Evolutionary conservation across 1,140 invertebrate genomes (phyloP).

Genomic region (Zelostemma sp.): DNA sequence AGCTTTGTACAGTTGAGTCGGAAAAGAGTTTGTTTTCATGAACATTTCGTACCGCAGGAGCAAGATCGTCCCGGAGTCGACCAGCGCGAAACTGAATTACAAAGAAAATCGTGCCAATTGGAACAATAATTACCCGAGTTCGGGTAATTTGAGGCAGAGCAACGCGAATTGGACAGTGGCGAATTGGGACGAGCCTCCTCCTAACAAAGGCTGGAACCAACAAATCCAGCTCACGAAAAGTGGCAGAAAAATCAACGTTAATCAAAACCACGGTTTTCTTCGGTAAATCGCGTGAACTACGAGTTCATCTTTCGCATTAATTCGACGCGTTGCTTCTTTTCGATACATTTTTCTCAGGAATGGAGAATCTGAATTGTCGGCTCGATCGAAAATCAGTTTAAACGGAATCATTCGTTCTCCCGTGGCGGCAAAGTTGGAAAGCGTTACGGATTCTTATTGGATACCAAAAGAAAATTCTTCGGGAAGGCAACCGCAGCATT

Average conservation of each 20-base stretch:
- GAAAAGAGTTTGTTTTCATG: constrained; percentile 6
- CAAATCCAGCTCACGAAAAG: constrained; percentile 51
- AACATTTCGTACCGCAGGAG: constrained; percentile 53
- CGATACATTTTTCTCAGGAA: constrained; percentile 51
- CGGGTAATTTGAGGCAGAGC: constrained; percentile 53
- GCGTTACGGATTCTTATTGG: constrained; percentile 56
- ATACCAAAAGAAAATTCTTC: constrained; percentile 53
- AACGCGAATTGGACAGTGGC: constrained; percentile 59
- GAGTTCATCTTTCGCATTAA: background rate
- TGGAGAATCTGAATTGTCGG: constrained; percentile 50
- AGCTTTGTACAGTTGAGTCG: background rate
- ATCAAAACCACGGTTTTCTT: constrained; percentile 77
- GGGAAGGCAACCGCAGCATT: constrained; percentile 73
- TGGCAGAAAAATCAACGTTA: constrained; percentile 73
- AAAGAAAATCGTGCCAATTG: constrained; percentile 71
- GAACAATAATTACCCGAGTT: constrained; percentile 67
- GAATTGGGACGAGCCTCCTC: constrained; percentile 62
- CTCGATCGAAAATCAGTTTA: constrained; percentile 45
- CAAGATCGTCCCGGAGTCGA: constrained; percentile 58
- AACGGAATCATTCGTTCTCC: constrained; percentile 26
- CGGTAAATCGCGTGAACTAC: background rate
- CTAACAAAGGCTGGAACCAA: constrained; percentile 53
- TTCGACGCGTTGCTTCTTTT: background rate
- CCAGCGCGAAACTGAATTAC: constrained; percentile 56
- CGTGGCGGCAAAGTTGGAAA: constrained; percentile 50